A percentile compares a stretch with the other conserved stretches of the same genome.
Evolutionary conservation across 2,113 vertebrate species (phyloP).

Genomic region (Camelus dromedarius): DNA sequence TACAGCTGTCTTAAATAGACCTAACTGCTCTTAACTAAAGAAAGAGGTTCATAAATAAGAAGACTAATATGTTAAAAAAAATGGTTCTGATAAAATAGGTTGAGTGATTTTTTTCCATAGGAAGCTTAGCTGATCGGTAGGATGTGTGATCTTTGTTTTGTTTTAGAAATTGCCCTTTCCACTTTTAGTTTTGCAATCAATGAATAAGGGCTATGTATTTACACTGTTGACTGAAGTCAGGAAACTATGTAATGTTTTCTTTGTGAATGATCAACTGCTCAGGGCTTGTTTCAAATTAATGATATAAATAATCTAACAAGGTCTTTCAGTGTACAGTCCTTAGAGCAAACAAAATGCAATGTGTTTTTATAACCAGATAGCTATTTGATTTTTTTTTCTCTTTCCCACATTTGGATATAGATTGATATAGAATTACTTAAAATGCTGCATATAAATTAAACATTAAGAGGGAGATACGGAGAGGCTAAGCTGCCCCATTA

Average conservation of each 20-base stretch:
- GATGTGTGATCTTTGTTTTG: constrained; percentile 53
- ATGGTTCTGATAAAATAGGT: not conserved
- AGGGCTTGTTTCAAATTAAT: constrained; percentile 73
- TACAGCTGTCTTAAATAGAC: not conserved
- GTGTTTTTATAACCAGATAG: constrained; percentile 83
- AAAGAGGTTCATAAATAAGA: not conserved
- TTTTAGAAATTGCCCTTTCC: constrained; percentile 54
- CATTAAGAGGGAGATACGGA: constrained; percentile 85
- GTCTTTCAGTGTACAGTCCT: constrained; percentile 80
- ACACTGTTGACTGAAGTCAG: constrained; percentile 52
- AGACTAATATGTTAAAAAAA: constrained; percentile 13
- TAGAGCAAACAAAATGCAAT: constrained; percentile 79
- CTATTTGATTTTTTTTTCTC: constrained; percentile 79
- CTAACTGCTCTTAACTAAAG: constrained; percentile 19
- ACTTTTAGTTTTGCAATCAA: not conserved
- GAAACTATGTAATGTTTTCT: constrained; percentile 41
- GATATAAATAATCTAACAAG: constrained; percentile 79
- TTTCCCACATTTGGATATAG: constrained; percentile 81
- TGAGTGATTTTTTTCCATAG: constrained; percentile 8
- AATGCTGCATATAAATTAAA: constrained; percentile 90
- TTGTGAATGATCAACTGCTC: constrained; percentile 68
- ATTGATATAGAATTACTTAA: constrained; percentile 86
- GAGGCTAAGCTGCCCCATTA: constrained; percentile 84
- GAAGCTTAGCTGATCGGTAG: not conserved
- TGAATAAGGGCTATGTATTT: constrained; percentile 52